Evolutionary conservation across 2,888 invertebrate species (phyloP), one percentile per base, ranked within the genome.

Genomic region (Pardosa pseudoannulata): DNA sequence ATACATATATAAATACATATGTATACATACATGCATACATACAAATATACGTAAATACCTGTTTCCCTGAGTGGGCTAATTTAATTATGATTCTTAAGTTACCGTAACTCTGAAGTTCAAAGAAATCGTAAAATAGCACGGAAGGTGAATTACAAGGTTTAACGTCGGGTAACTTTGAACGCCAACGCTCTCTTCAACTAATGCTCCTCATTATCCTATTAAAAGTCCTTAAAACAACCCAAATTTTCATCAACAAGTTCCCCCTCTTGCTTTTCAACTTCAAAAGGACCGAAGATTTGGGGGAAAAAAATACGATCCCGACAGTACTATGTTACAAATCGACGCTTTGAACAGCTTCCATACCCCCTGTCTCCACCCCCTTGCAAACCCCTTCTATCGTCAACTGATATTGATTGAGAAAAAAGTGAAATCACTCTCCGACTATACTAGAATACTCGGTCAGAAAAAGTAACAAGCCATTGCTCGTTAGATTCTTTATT

Each of bases 341-440:
- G 80, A 56, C 65, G 39, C 71, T 79, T 64, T 62, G 27, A 79
- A 72, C 67, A 64, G n/a, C 62, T 39, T 68, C 27, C 23, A n/a
- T 11, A 27, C 27, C 68, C 29, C 74, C 65, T 67, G 46, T 46
- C 13, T 39, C 79, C 72, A 27, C 46, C 65, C n/a, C n/a, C 27
- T 56, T 19, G 68, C 65, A 65, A 65, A 67, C 13, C 62, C 79
- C 72, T 31, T 65, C 65, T 72, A 79, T 79, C 80, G 73, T 74
- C 80, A 81, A 81, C 80, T 74, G 74, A 50, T 78, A 85, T 85
- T 85, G 83, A 85, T 85, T 85, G 78, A 78, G 67, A 62, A 74
- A 74, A 65, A 76, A 76, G 78, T 78, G 78, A 78, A 78, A 85
- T 85, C 83, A 65, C 67, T 73, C 70, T 29, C 39, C 56, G 23